Evolutionary conservation across 2,888 invertebrate species (phyloP), one percentile per base, ranked within the genome.

Genomic region (Ceriagrion tenellum): DNA sequence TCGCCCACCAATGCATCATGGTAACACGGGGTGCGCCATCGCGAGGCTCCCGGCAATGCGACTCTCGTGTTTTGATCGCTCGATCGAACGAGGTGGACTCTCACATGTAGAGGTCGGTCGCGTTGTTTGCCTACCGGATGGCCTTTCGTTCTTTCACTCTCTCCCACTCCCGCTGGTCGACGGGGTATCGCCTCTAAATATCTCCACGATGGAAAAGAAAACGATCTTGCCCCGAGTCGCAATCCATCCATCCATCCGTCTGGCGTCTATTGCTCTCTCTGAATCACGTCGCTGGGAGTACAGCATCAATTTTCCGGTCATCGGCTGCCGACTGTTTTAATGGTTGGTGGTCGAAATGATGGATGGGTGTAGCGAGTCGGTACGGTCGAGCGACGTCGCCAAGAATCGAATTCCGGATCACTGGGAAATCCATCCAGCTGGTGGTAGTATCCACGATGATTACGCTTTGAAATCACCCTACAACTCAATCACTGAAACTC

Each of bases 271-370:
- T 69, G 69, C 69, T 59, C 59, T 59, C 59, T 59, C 59, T 69
- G 69, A 26, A 69, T 69, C 69, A 69, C n/a, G n/a, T n/a, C 69
- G 69, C 69, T n/a, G 12, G 69, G n/a, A 47, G 47, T 4, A 69
- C n/a, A 69, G 69, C 69, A 69, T 69, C 69, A n/a, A 69, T 69
- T 69, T 69, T 69, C 69, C 69, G 69, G 69, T 69, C 69, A 69
- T 69, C 69, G 69, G 69, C 26, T 69, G 69, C 23, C 20, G 26
- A 26, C 69, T 69, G 8, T 69, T 23, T 26, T 23, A 23, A 47
- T 47, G 47, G 47, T 47, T 47, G 47, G 47, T 47, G 47, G 69
- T 69, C 69, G 69, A 69, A n/a, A 69, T 69, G 69, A 69, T 69
- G 26, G n/a, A 69, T 69, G 69, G 69, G n/a, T 69, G 26, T 6